A percentile compares a stretch with the other conserved stretches of the same genome.
Conservation (phyloP, 2,113 vertebrate genomes). For the Euleptes europaea region DNA sequence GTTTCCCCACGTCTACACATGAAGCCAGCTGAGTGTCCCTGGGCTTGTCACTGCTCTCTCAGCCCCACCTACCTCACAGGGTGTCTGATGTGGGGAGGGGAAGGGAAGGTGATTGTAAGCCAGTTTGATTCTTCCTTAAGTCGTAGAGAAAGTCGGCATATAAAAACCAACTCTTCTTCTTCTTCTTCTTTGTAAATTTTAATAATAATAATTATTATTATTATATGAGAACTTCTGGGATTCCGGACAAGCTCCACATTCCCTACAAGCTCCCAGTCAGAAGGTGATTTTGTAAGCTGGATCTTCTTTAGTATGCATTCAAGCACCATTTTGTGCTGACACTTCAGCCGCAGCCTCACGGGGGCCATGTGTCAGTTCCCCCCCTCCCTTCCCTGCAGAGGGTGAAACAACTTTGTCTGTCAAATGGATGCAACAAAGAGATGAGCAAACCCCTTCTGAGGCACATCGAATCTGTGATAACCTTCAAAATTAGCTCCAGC, state of each 20-base stretch:
- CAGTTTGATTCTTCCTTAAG: no score
- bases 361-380: constrained; percentile 58
- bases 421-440: constrained; percentile 45
- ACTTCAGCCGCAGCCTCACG: constrained; percentile 29
- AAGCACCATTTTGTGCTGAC: constrained; percentile 60
- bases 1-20: no score
- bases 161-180: no score
- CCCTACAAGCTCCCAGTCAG: constrained; percentile 9
- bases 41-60: no score
- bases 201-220: no score
- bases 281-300: constrained; percentile 54
- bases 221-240: background rate
- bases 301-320: constrained; percentile 54
- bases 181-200: no score
- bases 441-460: constrained; percentile 61
- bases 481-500: constrained; percentile 78
- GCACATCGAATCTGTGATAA: constrained; percentile 66
- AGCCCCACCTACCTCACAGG: no score
- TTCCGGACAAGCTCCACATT: background rate
- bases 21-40: no score
- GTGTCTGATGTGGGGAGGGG: no score
- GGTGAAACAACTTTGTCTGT: constrained; percentile 68
- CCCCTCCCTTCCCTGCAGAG: constrained; percentile 66
- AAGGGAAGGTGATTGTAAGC: no score
- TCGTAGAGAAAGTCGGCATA: no score